Evolutionary conservation across 2,888 invertebrate species (phyloP).

Genomic region (Alentia gelatinosa): DNA sequence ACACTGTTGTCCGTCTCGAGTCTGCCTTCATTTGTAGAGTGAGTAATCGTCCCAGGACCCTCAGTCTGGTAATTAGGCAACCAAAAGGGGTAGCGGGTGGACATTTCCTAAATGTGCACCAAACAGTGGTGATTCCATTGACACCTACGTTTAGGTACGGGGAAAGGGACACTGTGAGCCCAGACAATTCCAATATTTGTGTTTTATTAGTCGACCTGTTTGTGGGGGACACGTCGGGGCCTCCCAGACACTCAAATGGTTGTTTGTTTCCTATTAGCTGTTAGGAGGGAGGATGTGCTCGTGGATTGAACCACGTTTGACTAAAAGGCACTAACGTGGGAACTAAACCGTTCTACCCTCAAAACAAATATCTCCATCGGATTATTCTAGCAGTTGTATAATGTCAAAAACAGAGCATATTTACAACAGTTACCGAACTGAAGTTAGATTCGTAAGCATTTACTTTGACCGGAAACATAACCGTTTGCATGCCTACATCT

Average conservation of each 20-base stretch:
- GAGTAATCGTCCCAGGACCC: neutral
- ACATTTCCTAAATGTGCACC: neutral
- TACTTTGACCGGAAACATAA: too few species aligned
- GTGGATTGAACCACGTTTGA: neutral
- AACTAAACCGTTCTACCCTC: too few species aligned
- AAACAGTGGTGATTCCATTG: neutral
- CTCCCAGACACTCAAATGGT: neutral
- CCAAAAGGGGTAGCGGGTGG: neutral
- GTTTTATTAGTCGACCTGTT: neutral
- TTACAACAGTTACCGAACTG: too few species aligned
- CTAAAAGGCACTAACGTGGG: too few species aligned
- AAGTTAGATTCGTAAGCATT: too few species aligned
- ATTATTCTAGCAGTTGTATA: too few species aligned
- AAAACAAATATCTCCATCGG: too few species aligned
- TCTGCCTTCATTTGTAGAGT: neutral
- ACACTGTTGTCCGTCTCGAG: neutral
- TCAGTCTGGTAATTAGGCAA: neutral
- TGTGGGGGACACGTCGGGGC: neutral
- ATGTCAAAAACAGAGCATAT: too few species aligned
- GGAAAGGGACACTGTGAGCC: neutral
- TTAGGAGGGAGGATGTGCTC: neutral
- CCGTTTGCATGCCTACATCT: too few species aligned
- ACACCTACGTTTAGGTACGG: neutral
- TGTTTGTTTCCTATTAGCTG: constrained; percentile 1
- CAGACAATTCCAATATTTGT: neutral